Conservation (phyloP, 2,888 invertebrate genomes). For the Harpagoxenus sublaevis region DNA sequence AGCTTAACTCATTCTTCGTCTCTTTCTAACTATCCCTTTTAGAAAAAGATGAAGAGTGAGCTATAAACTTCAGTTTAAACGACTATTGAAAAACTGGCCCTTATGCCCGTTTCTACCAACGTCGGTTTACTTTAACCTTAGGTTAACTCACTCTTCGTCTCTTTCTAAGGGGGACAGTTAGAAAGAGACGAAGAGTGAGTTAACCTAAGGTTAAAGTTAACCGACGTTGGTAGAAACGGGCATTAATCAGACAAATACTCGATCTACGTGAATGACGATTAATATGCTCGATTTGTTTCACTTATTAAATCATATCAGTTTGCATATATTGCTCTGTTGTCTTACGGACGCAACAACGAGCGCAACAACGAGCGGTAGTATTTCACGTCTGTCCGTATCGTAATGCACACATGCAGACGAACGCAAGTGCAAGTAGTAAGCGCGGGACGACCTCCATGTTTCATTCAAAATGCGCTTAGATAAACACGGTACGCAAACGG, state of each 20-base stretch:
- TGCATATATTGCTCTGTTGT: not conserved
- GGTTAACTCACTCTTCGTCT: no score
- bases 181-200: no score
- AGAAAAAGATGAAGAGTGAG: no score
- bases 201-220: no score
- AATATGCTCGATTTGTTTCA: not conserved
- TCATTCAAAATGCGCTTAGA: constrained; percentile 56
- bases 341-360: constrained; percentile 2
- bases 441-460: constrained; percentile 43
- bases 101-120: no score
- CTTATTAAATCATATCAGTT: constrained; percentile 1
- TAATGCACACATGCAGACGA: constrained; percentile 28
- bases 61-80: no score
- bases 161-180: no score
- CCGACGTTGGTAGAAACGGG: no score
- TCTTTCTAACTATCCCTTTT: no score
- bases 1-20: no score
- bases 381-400: constrained; percentile 36
- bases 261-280: not conserved
- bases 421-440: constrained; percentile 35
- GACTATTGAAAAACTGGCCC: no score
- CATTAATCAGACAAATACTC: not conserved
- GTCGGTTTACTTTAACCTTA: no score
- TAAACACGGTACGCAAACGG: constrained; percentile 44
- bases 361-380: constrained; percentile 12